A percentile compares a stretch with the other conserved stretches of the same genome.
Evolutionary conservation across 2,888 invertebrate genomes (phyloP).

Genomic region (Papilio elwesi): DNA sequence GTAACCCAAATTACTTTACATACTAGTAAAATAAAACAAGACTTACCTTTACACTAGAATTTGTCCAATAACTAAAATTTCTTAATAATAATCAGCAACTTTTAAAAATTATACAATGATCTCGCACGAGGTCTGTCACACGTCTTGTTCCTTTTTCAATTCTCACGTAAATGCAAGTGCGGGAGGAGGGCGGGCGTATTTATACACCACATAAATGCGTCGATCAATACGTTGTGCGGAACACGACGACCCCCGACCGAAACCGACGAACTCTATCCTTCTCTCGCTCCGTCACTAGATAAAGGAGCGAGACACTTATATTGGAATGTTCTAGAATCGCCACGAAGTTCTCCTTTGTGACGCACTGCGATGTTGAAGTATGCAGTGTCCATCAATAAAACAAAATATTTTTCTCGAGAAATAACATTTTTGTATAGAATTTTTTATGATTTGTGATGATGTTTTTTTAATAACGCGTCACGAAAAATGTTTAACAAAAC

Average conservation of each 20-base stretch:
- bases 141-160: constrained; percentile 41
- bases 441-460: background rate
- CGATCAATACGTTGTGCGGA: constrained; percentile 36
- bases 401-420: constrained; percentile 14
- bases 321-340: constrained; percentile 29
- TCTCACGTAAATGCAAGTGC: constrained; percentile 35
- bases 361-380: constrained; percentile 4
- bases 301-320: background rate
- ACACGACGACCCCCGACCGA: constrained; percentile 39
- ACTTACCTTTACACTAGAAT: constrained; percentile 40
- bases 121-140: constrained; percentile 38
- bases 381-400: background rate
- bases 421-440: background rate
- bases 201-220: constrained; percentile 32
- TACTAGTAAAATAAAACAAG: constrained; percentile 4
- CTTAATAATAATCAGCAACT: constrained; percentile 37
- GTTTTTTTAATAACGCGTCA: no score
- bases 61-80: constrained; percentile 38
- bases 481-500: no score
- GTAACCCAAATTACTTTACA: constrained; percentile 9
- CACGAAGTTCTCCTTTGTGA: constrained; percentile 37
- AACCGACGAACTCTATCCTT: constrained; percentile 25
- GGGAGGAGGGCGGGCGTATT: constrained; percentile 35
- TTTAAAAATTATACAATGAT: constrained; percentile 39
- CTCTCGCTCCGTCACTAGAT: constrained; percentile 16